These are phyloP conservation scores for Rhodinocichla rosea DNA, from an alignment of 2,113 vertebrate species.

Conservation along the genomic window DNA sequence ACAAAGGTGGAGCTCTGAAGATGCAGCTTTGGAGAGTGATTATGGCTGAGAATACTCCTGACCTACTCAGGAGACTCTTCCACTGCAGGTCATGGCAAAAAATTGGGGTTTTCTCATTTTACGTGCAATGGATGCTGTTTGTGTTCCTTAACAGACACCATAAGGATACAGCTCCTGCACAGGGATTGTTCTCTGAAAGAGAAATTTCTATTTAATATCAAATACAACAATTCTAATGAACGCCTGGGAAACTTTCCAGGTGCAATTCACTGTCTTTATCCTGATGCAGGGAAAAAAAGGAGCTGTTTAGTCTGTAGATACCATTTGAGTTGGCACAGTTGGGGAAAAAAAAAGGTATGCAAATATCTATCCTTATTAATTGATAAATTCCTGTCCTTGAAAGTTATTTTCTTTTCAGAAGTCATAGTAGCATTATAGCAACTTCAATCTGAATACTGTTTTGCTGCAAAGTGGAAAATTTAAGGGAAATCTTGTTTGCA, in stretches of 20 bases:
- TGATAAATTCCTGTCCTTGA: background rate
- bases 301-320: background rate
- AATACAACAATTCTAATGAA: background rate
- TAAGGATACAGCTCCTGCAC: background rate
- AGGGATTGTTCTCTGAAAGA: background rate
- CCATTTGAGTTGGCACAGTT: background rate
- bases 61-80: background rate
- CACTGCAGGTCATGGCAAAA: background rate
- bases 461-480: background rate
- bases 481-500: background rate
- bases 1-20: background rate
- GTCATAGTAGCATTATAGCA: background rate
- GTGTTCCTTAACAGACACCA: background rate
- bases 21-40: background rate
- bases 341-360: background rate
- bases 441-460: background rate
- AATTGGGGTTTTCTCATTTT: background rate
- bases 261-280: background rate
- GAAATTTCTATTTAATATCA: background rate
- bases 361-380: background rate
- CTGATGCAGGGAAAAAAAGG: background rate
- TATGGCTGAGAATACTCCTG: background rate
- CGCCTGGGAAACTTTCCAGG: background rate
- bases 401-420: background rate
- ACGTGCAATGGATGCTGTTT: rapidly evolving